Evolutionary conservation across 2,888 invertebrate genomes (phyloP).

Genomic region (Chymomyza amoena): DNA sequence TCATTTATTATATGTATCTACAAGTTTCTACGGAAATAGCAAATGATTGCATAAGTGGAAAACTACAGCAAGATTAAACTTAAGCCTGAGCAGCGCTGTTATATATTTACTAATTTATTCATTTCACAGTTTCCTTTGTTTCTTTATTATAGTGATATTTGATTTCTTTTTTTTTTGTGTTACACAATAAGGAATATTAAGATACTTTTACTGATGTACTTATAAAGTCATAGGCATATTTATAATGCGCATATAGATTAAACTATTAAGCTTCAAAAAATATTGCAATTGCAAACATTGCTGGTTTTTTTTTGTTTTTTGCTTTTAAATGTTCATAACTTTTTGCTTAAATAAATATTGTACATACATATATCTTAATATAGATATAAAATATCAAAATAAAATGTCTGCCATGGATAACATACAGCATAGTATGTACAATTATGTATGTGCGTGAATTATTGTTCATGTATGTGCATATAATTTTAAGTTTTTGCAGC

Average conservation of each 20-base stretch:
- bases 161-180: slow-evolving; percentile 52
- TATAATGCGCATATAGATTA: slow-evolving; percentile 11
- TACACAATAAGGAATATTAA: slow-evolving; percentile 69
- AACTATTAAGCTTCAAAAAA: not conserved
- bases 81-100: too few relatives aligned
- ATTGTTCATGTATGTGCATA: slow-evolving; percentile 10
- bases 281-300: not conserved
- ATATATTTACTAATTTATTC: not conserved
- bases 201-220: slow-evolving; percentile 49
- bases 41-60: too few relatives aligned
- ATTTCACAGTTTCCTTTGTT: slow-evolving; percentile 5
- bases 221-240: slow-evolving; percentile 29
- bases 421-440: slow-evolving; percentile 7
- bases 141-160: slow-evolving; percentile 6
- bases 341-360: slow-evolving; percentile 14
- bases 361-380: slow-evolving; percentile 11
- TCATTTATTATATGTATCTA: too few relatives aligned
- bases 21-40: too few relatives aligned
- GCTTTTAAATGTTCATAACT: not conserved
- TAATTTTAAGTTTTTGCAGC: slow-evolving; percentile 3
- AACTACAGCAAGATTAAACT: too few relatives aligned
- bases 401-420: slow-evolving; percentile 12
- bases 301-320: not conserved
- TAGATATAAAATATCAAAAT: slow-evolving; percentile 14
- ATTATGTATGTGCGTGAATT: slow-evolving; percentile 12